Conservation (phyloP, 2,113 vertebrate species). For the Sebastes schlegelii region DNA sequence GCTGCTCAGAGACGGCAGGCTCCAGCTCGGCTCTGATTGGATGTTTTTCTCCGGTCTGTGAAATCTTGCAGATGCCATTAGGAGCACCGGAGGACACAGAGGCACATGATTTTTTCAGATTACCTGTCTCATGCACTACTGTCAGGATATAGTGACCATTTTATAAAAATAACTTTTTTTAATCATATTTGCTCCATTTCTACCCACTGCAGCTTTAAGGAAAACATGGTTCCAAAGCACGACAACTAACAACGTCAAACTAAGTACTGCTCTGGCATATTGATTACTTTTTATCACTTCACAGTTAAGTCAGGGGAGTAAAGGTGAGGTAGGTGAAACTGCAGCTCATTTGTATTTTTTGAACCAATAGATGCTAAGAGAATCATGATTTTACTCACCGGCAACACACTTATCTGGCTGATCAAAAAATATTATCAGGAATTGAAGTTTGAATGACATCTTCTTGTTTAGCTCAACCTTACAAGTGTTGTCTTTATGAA, state of each 20-base stretch:
- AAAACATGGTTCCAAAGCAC: background rate
- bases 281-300: conserved; percentile 9
- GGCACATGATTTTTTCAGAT: no score
- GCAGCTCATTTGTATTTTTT: background rate
- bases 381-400: background rate
- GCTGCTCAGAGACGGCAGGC: no score
- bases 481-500: background rate
- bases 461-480: background rate
- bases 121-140: no score
- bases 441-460: background rate
- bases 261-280: background rate
- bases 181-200: no score
- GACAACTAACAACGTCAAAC: background rate
- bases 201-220: background rate
- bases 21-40: no score
- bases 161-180: no score
- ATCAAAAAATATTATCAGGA: background rate
- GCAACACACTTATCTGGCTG: background rate
- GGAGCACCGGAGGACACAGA: no score
- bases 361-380: conserved; percentile 10
- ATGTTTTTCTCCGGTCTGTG: no score
- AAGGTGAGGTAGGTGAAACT: background rate
- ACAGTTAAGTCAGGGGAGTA: background rate
- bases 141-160: no score
- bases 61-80: no score